A percentile compares a stretch with the other conserved stretches of the same genome.
phyloP scores from a whole-genome alignment of 1,140 invertebrate genomes.

The Ostrea denselamellosa region DNA sequence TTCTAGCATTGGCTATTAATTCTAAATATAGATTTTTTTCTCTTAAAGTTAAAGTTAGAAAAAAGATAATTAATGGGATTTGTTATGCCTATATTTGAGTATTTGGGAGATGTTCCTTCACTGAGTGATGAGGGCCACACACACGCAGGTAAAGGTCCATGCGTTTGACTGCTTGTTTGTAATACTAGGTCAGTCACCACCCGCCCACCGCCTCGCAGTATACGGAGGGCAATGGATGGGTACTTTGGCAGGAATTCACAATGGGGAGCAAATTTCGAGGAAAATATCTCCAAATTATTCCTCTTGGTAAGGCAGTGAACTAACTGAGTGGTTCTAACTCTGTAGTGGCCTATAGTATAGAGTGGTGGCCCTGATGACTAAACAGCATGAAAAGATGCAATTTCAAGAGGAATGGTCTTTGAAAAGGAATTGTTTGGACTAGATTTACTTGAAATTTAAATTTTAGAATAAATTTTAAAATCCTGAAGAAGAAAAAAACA shows the following conservation, averaged over 20 bases:
- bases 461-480: too few species aligned
- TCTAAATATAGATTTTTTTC: background rate
- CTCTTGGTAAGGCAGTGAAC: conserved; percentile 86
- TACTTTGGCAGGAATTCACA: conserved; percentile 98
- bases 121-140: background rate
- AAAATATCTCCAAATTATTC: conserved; percentile 94
- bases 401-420: background rate
- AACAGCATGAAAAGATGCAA: background rate
- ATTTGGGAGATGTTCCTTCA: background rate
- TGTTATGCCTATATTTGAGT: background rate
- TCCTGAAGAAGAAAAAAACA: background rate
- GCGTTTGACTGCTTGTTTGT: background rate
- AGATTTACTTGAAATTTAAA: background rate
- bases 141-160: background rate
- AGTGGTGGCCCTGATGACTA: background rate
- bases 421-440: background rate
- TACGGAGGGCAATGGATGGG: conserved; percentile 92
- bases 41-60: background rate
- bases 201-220: conserved; percentile 97
- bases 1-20: background rate
- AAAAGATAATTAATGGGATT: background rate
- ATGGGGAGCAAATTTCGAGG: conserved; percentile 99
- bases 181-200: conserved; percentile 92
- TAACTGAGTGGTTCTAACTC: conserved; percentile 65
- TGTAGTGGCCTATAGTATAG: background rate